Base-by-base conservation (phyloP, 2,888 invertebrate species). In the Sipha maydis region DNA sequence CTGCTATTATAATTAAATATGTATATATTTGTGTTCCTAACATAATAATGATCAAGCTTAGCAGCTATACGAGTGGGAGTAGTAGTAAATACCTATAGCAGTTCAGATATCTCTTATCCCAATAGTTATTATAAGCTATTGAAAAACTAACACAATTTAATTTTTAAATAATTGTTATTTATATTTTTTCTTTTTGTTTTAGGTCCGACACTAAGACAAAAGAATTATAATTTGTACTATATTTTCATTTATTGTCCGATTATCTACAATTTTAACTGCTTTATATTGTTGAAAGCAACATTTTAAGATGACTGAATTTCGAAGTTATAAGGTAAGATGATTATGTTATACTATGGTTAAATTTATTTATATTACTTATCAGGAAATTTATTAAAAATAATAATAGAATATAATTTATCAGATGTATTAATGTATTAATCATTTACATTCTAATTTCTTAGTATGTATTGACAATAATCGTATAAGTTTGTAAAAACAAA, bases 281-380 rank as follows among this genome's bases (percentile, higher is more conserved):
- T 34, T 34, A 41, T 19, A 69, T 41, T n/a, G 25, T 9, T 19
- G 8, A 34, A 41, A 48, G 31, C 25, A 14, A 69, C 25, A 31
- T 71, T 48, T 56, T n/a, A 48, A 77, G 41, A 85, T 85, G 85
- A 31, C 76, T 21, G 85, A 77, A 77, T 67, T 67, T 48, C 76
- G 67, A 25, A 85, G 17, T 25, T 77, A 69, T n/a, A 85, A 77
- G 77, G 85, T 85, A 76, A 83, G 83, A 54, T 8, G 5, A 0
- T 41, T 17, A 3, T 67, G 25, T 67, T 67, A 67, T 67, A 11
- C 3, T 21, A 67, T n/a, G 9, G 9, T n/a, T 69, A 11, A 69
- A 69, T 4, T 69, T 11, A 25, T 69, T 69, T 69, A n/a, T 1
- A 69, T n/a, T 69, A 61, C 2, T 25, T 21, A 61, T 61, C 21